Evolutionary conservation across 2,797 vertebrate species (phyloP), one percentile per base, ranked within the genome.

Genomic region (Crenuchus spilurus): DNA sequence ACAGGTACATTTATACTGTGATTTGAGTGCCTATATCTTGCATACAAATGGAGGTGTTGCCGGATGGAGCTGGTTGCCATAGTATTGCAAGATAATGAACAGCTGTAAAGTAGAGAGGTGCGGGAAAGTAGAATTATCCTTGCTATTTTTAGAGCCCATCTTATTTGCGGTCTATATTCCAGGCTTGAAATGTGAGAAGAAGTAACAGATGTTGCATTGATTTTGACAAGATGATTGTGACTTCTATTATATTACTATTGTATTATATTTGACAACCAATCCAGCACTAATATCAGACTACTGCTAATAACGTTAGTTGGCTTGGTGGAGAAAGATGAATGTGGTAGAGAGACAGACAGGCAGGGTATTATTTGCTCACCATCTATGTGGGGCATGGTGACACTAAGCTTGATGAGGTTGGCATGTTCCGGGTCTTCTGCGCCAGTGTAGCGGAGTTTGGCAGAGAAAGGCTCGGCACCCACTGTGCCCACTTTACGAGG

Each of bases 381-480:
- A 14, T 98, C 97, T 55, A 94, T 95, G 85, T 99, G 97, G 30
- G 97, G 97, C 94, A 98, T 94, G 37, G 92, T 97, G 88, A 99
- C 92, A 0, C 94, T 95, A 52, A 99, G 86, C 87, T 96, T 98
- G 88, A 99, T 92, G 62, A 99, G 94, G 83, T 96, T 98, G 61
- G 94, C 80, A 74, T 94, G 92, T 55, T 94, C 91, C 0, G 86
- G 72, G 83, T 98, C 95, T 74, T 98, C 95, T 0, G 94, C 80
- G 46, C 96, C 96, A 0, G 94, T 96, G 83, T 99, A 98, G 9
- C 94, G 94, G 70, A 99, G 80, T 67, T 95, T 97, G 55, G 97
- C 96, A 72, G 97, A 97, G 90, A 99, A 99, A 0, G 97, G 97
- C 82, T 98, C 97, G 1, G 95, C 96, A 28, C 97, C 97, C 65